Conservation (phyloP, 2,888 invertebrate species). For the Mythimna pallens region DNA sequence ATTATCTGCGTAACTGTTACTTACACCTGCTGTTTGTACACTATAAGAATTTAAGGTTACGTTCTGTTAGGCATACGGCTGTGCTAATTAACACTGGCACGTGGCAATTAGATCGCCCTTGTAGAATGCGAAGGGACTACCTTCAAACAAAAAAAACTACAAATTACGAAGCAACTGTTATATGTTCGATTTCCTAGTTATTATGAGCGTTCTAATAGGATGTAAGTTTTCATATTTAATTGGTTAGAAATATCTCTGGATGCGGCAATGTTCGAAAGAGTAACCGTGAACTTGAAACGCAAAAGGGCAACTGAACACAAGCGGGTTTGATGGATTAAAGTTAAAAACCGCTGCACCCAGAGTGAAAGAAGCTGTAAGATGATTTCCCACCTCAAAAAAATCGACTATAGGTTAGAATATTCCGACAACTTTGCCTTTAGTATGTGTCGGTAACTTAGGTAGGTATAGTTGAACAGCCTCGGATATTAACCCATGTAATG, state of each 20-base stretch:
- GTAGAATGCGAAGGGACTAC: slow-evolving; percentile 51
- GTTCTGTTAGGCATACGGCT: slow-evolving; percentile 46
- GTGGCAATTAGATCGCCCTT: slow-evolving; percentile 70
- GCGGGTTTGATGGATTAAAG: no score
- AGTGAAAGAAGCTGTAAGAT: no score
- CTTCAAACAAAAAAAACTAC: slow-evolving; percentile 41
- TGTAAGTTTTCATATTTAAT: no score
- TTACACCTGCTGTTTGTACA: slow-evolving; percentile 71
- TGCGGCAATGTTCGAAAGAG: no score
- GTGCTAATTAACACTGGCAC: slow-evolving; percentile 59
- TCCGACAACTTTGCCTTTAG: background rate
- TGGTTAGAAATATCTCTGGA: no score
- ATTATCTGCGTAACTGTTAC: slow-evolving; percentile 47
- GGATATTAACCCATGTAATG: background rate
- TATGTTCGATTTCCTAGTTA: slow-evolving; percentile 55
- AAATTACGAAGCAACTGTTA: slow-evolving; percentile 52
- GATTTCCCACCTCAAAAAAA: no score
- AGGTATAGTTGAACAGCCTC: slow-evolving; percentile 13
- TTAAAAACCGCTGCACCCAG: no score
- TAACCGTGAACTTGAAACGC: no score
- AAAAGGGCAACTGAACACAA: no score
- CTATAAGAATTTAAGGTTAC: slow-evolving; percentile 65
- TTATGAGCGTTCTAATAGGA: slow-evolving; percentile 35
- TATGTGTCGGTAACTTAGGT: background rate
- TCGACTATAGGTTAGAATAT: no score